These are phyloP conservation scores for Equus przewalskii DNA, from an alignment of 2,113 vertebrate species.

Conservation along the genomic window DNA sequence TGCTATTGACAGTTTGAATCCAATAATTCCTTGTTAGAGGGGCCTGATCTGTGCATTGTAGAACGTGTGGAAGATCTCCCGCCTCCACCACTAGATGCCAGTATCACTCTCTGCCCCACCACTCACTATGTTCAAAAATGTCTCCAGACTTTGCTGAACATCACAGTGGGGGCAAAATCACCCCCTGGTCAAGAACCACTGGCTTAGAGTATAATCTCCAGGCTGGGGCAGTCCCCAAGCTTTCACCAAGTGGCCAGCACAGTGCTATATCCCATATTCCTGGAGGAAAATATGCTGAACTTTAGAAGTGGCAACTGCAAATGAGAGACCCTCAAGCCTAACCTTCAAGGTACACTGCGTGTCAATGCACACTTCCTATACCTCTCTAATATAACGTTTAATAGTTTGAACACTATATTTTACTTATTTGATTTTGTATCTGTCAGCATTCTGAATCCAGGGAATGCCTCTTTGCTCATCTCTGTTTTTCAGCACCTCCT, in stretches of 20 bases:
- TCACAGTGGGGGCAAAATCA: fast-evolving
- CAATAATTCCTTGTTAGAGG: too few relatives aligned
- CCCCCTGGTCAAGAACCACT: not conserved
- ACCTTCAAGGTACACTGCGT: not conserved
- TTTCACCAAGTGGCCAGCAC: not conserved
- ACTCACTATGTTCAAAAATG: not conserved
- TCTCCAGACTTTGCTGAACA: not conserved
- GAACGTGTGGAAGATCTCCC: too few relatives aligned
- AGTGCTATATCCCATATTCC: not conserved
- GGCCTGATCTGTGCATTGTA: too few relatives aligned
- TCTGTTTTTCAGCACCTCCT: not conserved
- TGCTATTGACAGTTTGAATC: not conserved
- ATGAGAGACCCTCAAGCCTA: not conserved
- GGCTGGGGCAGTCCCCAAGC: too few relatives aligned
- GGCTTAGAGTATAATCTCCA: not conserved
- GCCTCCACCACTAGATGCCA: not conserved
- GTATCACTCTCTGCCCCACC: not conserved
- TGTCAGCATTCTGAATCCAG: not conserved
- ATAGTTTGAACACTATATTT: not conserved
- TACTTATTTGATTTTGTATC: not conserved
- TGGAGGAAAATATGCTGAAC: not conserved
- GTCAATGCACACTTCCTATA: not conserved
- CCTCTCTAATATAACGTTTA: not conserved
- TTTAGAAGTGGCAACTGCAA: not conserved
- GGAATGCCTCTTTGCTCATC: too few relatives aligned